Evolutionary conservation across 2,113 vertebrate species (phyloP), one percentile per base, ranked within the genome.

Genomic region (Plestiodon gilberti): DNA sequence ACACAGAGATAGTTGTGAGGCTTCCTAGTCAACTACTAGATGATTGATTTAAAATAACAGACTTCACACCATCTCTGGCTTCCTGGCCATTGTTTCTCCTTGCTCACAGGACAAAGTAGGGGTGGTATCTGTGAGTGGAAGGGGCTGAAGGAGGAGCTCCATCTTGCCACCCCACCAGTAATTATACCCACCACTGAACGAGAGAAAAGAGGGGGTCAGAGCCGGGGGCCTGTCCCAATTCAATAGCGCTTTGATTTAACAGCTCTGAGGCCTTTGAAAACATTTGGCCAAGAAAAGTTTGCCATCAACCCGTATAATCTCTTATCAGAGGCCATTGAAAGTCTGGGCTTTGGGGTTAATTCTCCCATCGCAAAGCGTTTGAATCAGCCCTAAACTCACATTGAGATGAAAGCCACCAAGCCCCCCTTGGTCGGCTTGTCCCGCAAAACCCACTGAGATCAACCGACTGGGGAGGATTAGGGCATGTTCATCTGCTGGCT

Each of bases 291-390:
- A 97, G 97, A 98, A 98, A 98, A 97, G 97, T 97, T 97, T 98
- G 97, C 98, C 98, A 99, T 99, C 98, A 98, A 98, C 98, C 98
- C 98, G 96, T 98, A 98, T 99, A 98, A 99, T 99, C 98, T 99
- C 98, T 98, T 98, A 98, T 98, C 97, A 98, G 98, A 97, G 97
- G 95, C 98, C 97, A 98, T 98, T 99, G 98, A 99, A 99, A 98
- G 97, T 97, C 97, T 90, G 97, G 97, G 96, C 97, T 97, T 96
- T 84, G 98, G 97, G 98, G 98, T 99, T 99, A 99, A 99, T 99
- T 99, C 98, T 97, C 97, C 98, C 98, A 98, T 99, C 98, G 97
- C 97, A 97, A 97, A 97, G 97, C 96, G 97, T 99, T 99, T 99
- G 98, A 99, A 99, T 99, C 98, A 99, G 98, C 97, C 97, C 97